A percentile compares a stretch with the other conserved stretches of the same genome.
phyloP scores from a whole-genome alignment of 1,140 invertebrate genomes.

The Drosophila azteca region DNA sequence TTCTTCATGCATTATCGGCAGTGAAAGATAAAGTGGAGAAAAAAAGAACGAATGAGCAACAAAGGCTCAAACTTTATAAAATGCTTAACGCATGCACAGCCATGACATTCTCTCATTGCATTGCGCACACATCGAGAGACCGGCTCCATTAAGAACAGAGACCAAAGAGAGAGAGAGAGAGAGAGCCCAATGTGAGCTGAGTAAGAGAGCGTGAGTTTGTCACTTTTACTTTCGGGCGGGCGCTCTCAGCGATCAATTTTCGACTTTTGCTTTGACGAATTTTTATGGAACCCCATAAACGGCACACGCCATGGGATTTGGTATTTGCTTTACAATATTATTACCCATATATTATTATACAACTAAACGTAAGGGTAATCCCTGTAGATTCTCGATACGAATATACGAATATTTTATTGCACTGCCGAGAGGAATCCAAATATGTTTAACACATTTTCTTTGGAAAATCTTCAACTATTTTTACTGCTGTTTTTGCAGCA shows the following conservation, averaged over 20 bases:
- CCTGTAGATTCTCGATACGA: too few species aligned
- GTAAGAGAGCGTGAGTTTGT: neutral
- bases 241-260: neutral
- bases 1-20: constrained; percentile 30
- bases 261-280: neutral
- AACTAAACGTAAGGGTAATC: neutral
- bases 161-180: constrained; percentile 13
- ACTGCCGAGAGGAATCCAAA: neutral
- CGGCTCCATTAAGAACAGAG: neutral
- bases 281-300: neutral
- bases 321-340: too few species aligned
- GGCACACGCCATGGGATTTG: neutral
- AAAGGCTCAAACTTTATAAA: constrained; percentile 20
- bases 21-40: constrained; percentile 3
- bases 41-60: constrained; percentile 2
- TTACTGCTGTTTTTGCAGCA: constrained; percentile 10
- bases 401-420: too few species aligned
- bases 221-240: constrained; percentile 12
- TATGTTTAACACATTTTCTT: neutral
- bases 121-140: neutral
- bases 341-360: too few species aligned
- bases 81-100: neutral
- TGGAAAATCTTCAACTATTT: neutral
- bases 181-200: neutral
- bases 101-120: constrained; percentile 18